Base-by-base conservation (phyloP, 2,888 invertebrate genomes). In the Eilema griseolum region DNA sequence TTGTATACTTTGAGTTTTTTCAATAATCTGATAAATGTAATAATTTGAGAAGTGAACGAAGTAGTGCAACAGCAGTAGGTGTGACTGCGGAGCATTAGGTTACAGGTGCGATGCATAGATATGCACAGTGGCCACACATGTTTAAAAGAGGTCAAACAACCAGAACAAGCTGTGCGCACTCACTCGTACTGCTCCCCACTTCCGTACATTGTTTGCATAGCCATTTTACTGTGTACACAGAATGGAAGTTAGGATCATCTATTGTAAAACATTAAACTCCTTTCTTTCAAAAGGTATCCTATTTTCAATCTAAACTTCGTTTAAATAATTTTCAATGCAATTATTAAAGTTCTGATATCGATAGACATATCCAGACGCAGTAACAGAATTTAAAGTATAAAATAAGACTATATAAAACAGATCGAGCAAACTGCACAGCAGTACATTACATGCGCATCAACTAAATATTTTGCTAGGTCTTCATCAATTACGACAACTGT, bases 171-270 rank as follows among this genome's bases (percentile, higher is more conserved):
- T 62, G 37, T 56, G 26, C 10, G 10, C 16, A 26, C n/a, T 60
- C 16, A 16, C 46, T 7, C 20, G 24, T 28, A 23, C 24, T 20
- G 26, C 33, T 26, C 33, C 59, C 24, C 37, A 16, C 24, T 41
- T 24, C 26, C 60, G 8, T 20, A 24, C 14, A n/a, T 37, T 60
- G 62, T 70, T 66, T 70, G 24, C 63, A 26, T 46, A 59, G 57
- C 4, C 61, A 70, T 41, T 70, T 66, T 20, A 41, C 61, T 66
- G 33, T 62, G 37, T 59, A 70, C 59, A 71, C 56, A 61, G 31
- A 70, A 33, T 33, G 23, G 14, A 33, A 7, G 7, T 20, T 20
- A 46, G 20, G 7, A 46, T 20, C 20, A 41, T 14, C 16, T 41
- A 41, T 41, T 3, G 14, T 41, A 41, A 41, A 16, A 41, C 14